Percentiles rank a stretch among this genome's conserved stretches.
Conservation (phyloP, 30 jellyfish, hydroid and myxozoan species). For the Aurelia coerulea region DNA sequence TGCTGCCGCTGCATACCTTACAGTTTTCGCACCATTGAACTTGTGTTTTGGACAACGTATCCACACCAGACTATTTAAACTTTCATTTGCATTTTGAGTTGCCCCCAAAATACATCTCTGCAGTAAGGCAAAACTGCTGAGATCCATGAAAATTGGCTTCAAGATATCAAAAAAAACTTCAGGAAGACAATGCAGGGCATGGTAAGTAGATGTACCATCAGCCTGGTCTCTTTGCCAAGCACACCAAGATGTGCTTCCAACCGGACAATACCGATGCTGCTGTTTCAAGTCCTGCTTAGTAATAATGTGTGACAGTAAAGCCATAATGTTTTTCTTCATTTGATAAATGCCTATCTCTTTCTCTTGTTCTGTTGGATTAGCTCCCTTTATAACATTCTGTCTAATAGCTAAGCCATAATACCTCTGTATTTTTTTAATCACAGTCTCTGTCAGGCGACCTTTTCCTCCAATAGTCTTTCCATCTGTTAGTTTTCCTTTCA, state of each 20-base stretch:
- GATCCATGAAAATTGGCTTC: too few species aligned
- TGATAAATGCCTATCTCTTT: slow-evolving; percentile 5
- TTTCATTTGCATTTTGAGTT: slow-evolving; percentile 30
- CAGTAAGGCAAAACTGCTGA: slow-evolving; percentile 7
- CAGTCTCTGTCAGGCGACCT: slow-evolving; percentile 21
- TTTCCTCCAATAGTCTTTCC: slow-evolving; percentile 37
- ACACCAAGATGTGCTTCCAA: too few species aligned
- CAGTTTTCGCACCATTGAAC: slow-evolving; percentile 11
- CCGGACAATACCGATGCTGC: slow-evolving; percentile 33
- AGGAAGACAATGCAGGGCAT: too few species aligned
- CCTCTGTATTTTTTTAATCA: slow-evolving; percentile 16
- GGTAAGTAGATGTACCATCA: too few species aligned
- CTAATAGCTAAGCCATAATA: slow-evolving; percentile 41
- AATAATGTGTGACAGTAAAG: slow-evolving; percentile 13
- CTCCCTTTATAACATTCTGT: too few species aligned
- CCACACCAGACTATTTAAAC: slow-evolving; percentile 40
- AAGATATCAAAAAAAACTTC: slow-evolving; percentile 16
- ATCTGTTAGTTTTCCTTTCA: slow-evolving; percentile 33
- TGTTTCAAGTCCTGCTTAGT: background rate
- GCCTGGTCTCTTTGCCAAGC: too few species aligned
- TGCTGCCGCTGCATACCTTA: slow-evolving; percentile 37
- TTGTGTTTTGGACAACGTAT: slow-evolving; percentile 27
- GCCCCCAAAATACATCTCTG: slow-evolving; percentile 30
- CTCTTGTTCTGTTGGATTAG: too few species aligned
- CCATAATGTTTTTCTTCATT: slow-evolving; percentile 19